Evolutionary conservation across 2,888 invertebrate genomes (phyloP).

Genomic region (Norana najaformis): DNA sequence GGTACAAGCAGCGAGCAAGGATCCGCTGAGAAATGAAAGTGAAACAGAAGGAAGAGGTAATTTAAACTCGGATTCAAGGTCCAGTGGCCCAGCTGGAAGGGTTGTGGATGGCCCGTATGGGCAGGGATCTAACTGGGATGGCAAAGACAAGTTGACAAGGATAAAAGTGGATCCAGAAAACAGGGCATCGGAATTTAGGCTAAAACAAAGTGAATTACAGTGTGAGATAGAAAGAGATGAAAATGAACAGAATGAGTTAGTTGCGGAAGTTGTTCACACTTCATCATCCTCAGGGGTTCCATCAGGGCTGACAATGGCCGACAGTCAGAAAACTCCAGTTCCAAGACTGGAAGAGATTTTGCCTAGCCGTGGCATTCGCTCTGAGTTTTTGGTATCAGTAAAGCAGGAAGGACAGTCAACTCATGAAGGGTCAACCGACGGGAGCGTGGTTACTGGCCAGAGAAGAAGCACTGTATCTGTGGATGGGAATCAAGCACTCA

Average conservation of each 20-base stretch:
- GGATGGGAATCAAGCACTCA: not conserved
- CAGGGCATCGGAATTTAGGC: not conserved
- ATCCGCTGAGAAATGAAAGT: not conserved
- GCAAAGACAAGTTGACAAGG: not conserved
- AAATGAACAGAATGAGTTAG: too few relatives aligned
- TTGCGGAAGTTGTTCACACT: not conserved
- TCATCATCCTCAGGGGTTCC: not conserved
- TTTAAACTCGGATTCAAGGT: not conserved
- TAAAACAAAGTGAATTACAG: not conserved
- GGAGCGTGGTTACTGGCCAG: not conserved
- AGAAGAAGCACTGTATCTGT: not conserved
- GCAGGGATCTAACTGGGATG: not conserved
- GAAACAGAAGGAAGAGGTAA: not conserved
- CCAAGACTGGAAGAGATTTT: not conserved
- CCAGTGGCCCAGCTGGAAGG: not conserved
- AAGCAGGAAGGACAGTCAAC: not conserved
- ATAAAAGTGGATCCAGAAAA: slow-evolving; percentile 6
- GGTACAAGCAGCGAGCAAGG: not conserved
- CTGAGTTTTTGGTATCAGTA: not conserved
- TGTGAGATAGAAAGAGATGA: not conserved
- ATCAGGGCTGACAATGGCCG: not conserved
- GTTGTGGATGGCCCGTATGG: not conserved
- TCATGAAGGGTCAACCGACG: not conserved
- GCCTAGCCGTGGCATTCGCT: not conserved
- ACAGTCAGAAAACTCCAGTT: not conserved